These are phyloP conservation scores for Ceratoteleas bidentatus DNA, from an alignment of 1,140 invertebrate genomes.

Conservation along the genomic window DNA sequence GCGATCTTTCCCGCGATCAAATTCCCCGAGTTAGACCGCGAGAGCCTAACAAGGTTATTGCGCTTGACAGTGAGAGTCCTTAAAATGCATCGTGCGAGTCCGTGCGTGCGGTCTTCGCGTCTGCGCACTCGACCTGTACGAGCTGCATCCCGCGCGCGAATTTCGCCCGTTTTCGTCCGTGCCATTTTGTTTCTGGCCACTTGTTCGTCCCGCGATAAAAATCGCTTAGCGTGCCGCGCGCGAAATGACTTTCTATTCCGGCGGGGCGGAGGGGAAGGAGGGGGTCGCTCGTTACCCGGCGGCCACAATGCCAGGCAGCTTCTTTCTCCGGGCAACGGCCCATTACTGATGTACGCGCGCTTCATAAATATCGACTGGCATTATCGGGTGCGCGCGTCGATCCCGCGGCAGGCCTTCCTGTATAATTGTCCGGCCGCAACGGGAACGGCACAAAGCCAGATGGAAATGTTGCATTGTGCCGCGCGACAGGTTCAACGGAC, in stretches of 20 bases:
- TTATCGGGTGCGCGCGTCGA: constrained; percentile 29
- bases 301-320: constrained; percentile 10
- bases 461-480: constrained; percentile 30
- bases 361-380: constrained; percentile 33
- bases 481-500: constrained; percentile 15
- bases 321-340: constrained; percentile 28
- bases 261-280: background rate
- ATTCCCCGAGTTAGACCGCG: constrained; percentile 43
- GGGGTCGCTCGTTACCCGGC: constrained; percentile 33
- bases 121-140: constrained; percentile 13
- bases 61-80: constrained; percentile 61
- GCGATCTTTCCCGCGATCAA: constrained; percentile 46
- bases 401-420: constrained; percentile 36
- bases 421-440: constrained; percentile 35
- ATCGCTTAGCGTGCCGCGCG: constrained; percentile 45
- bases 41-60: constrained; percentile 60
- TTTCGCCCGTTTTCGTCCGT: constrained; percentile 25
- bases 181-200: constrained; percentile 15
- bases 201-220: constrained; percentile 47
- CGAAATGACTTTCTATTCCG: constrained; percentile 55
- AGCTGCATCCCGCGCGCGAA: constrained; percentile 3
- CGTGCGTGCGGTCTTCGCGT: constrained; percentile 19
- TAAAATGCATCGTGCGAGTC: constrained; percentile 16
- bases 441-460: constrained; percentile 14
- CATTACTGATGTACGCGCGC: constrained; percentile 16